Evolutionary conservation across 1,140 invertebrate species (phyloP).

Genomic region (Andrena cerasifolii): DNA sequence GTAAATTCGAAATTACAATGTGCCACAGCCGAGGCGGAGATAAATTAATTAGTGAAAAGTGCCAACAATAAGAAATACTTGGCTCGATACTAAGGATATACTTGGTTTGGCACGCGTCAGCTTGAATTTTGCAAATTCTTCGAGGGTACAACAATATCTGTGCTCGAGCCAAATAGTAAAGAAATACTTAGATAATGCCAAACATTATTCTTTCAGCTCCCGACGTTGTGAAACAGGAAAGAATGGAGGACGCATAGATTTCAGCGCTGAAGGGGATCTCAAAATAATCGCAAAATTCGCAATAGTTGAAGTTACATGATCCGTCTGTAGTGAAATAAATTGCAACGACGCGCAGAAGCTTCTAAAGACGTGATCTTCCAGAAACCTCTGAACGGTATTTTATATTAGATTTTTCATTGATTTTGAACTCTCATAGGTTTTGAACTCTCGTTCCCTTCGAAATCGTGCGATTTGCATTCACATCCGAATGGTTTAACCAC

Average conservation of each 20-base stretch:
- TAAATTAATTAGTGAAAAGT: not conserved
- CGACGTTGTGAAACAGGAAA: not conserved
- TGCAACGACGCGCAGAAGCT: too few relatives aligned
- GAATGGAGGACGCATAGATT: not conserved
- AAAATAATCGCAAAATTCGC: not conserved
- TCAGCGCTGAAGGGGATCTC: conserved; percentile 9
- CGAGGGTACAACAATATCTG: conserved; percentile 2
- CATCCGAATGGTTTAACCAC: too few relatives aligned
- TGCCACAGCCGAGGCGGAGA: too few relatives aligned
- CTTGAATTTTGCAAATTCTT: not conserved
- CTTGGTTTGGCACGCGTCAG: not conserved
- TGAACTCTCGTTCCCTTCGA: too few relatives aligned
- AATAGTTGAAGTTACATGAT: too few relatives aligned
- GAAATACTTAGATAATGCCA: conserved; percentile 14
- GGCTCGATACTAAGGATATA: not conserved
- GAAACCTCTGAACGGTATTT: too few relatives aligned
- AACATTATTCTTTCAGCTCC: not conserved
- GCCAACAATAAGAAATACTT: conserved; percentile 25
- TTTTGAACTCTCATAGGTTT: too few relatives aligned
- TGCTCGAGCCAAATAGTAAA: conserved; percentile 20
- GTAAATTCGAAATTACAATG: not conserved
- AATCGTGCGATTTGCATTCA: too few relatives aligned
- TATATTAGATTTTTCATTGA: too few relatives aligned
- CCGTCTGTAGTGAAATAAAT: too few relatives aligned
- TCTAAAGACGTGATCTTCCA: too few relatives aligned